Evolutionary conservation across 2,888 invertebrate genomes (phyloP).

Genomic region (Scaptodrosophila latifasciaeformis): DNA sequence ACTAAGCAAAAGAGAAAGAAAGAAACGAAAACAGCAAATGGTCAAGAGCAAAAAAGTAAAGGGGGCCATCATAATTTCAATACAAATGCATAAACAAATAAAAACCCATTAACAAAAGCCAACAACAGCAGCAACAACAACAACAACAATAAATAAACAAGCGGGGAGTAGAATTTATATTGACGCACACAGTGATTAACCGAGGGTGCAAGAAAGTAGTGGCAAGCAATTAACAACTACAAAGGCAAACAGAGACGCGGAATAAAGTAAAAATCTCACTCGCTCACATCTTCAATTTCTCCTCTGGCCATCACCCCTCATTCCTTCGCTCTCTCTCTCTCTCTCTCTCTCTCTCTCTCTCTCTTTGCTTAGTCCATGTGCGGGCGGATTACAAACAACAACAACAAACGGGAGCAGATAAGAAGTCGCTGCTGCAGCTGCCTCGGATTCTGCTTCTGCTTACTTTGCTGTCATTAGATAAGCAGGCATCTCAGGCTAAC

Average conservation of each 20-base stretch:
- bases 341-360: too few relatives aligned
- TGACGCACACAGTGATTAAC: constrained; percentile 45
- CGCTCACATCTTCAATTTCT: too few relatives aligned
- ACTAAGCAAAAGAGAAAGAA: background rate
- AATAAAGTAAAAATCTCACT: too few relatives aligned
- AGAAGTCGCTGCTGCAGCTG: background rate
- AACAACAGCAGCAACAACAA: constrained; percentile 40
- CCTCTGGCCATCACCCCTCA: too few relatives aligned
- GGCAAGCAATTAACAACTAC: constrained; percentile 65
- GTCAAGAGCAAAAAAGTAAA: constrained; percentile 1
- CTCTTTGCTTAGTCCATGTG: constrained; percentile 27
- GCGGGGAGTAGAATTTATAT: constrained; percentile 23
- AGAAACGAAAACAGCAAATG: background rate
- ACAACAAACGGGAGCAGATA: constrained; percentile 20
- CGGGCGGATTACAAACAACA: constrained; percentile 28
- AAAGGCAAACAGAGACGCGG: constrained; percentile 44
- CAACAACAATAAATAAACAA: constrained; percentile 6
- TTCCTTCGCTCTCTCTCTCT: too few relatives aligned
- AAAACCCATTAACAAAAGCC: constrained; percentile 60
- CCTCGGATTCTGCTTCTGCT: too few relatives aligned
- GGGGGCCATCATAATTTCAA: constrained; percentile 46
- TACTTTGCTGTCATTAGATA: constrained; percentile 5
- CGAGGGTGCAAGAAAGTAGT: constrained; percentile 60
- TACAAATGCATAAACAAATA: constrained; percentile 52
- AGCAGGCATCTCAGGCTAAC: constrained; percentile 22